Evolutionary conservation across 2,113 vertebrate species (phyloP).

Genomic region (Sapayoa aenigma): DNA sequence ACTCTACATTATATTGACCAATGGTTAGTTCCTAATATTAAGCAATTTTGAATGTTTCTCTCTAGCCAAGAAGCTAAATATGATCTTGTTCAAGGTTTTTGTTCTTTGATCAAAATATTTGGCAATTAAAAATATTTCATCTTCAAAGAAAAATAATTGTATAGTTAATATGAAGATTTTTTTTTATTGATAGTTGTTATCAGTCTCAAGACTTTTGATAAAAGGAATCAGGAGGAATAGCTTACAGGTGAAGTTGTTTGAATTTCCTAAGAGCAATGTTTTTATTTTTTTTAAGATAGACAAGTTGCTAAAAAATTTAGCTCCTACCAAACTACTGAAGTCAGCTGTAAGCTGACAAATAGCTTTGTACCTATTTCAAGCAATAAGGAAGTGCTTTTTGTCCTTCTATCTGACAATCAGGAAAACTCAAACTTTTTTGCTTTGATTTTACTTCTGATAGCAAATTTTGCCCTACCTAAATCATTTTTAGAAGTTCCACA

Average conservation of each 20-base stretch:
- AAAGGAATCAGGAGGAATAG: background rate
- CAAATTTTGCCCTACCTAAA: background rate
- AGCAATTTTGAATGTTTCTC: background rate
- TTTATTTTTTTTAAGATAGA: background rate
- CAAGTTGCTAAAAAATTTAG: background rate
- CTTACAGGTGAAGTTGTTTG: background rate
- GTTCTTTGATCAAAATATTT: background rate
- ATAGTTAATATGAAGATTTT: background rate
- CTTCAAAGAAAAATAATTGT: background rate
- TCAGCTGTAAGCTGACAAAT: background rate
- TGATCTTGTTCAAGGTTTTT: background rate
- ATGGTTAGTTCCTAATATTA: background rate
- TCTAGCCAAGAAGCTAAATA: background rate
- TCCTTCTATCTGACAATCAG: background rate
- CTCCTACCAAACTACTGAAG: background rate
- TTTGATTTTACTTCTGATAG: background rate
- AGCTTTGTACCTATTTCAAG: background rate
- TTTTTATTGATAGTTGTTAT: background rate
- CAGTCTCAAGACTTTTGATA: background rate
- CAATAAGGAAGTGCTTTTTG: background rate
- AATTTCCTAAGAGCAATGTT: rapidly evolving
- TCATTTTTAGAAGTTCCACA: background rate
- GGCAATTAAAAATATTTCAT: background rate
- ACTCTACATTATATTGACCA: background rate
- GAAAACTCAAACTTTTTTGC: background rate